A percentile compares a stretch with the other conserved stretches of the same genome.
phyloP scores from a whole-genome alignment of 2,888 invertebrate species.

The Oxyteleia sp. region DNA sequence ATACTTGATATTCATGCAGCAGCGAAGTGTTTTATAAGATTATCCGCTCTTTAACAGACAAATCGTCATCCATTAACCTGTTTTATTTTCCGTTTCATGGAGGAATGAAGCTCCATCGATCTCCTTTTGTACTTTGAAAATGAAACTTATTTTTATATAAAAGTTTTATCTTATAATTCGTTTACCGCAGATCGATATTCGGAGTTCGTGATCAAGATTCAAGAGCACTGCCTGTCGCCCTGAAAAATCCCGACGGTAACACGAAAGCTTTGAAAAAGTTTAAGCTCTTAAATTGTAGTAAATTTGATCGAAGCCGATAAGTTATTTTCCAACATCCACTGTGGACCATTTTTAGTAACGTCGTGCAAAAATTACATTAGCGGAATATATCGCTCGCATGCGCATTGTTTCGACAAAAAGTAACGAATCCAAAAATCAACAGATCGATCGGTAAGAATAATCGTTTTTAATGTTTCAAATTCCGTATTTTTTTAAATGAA shows the following conservation, averaged over 20 bases:
- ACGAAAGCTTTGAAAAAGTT: constrained; percentile 41
- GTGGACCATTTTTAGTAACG: constrained; percentile 9
- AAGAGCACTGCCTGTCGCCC: constrained; percentile 37
- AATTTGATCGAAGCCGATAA: constrained; percentile 35
- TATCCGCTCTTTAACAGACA: constrained; percentile 18
- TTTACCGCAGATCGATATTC: constrained; percentile 48
- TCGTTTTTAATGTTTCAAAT: too few species aligned
- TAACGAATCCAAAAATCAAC: too few species aligned
- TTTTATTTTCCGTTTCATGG: constrained; percentile 35
- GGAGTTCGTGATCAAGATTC: constrained; percentile 57
- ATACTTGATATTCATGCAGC: constrained; percentile 35
- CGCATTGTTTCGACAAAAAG: too few species aligned
- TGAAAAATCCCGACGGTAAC: constrained; percentile 27
- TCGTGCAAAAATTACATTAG: not conserved
- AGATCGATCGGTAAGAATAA: too few species aligned
- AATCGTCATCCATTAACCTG: constrained; percentile 43
- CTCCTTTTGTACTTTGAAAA: constrained; percentile 18
- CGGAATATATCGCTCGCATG: too few species aligned
- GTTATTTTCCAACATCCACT: not conserved
- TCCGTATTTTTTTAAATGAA: too few species aligned
- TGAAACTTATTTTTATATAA: constrained; percentile 39
- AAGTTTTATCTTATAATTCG: constrained; percentile 59
- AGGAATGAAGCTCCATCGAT: constrained; percentile 20
- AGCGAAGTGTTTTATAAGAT: constrained; percentile 28
- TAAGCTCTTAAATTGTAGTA: constrained; percentile 37